Base-by-base conservation (phyloP, 1,140 invertebrate genomes). In the Drosophila kanapiae region DNA sequence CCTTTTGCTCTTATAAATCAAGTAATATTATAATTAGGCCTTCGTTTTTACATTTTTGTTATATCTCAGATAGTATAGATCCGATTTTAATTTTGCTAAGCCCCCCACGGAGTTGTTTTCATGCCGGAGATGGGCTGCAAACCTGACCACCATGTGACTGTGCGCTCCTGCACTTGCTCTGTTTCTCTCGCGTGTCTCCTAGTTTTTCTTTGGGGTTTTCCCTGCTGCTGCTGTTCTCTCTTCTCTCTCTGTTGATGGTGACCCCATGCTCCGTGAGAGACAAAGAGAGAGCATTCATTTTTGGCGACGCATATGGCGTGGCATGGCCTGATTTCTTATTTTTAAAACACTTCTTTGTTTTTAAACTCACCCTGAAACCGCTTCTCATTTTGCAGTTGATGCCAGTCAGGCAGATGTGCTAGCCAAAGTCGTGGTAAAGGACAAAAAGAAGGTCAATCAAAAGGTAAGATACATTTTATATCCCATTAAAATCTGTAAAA, bases 361-460 rank as follows among this genome's bases (percentile, higher is more conserved):
- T 70, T 18, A 9, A 38, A 27, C 53, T 51, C 27, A 75, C 53
- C 31, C 42, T 9, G 6, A 23, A 35, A 67, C 48, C 35, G 33
- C 62, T 54, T 70, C 10, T 75, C 33, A 48, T 23, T 23, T 68
- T 72, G 58, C 69, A 72, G 70, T 83, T 74, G 82, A 82, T 78
- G 88, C 76, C 57, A 75, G 69, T 49, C 78, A 67, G 64, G 71
- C 88, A 40, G 84, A 91, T 64, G 67, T 94, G 18, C 93, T 94
- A 35, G 93, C 95, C 56, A 93, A 94, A 51, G 94, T 94, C 83
- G 94, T 94, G 18, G 88, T 94, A 23, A 95, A 94, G 83, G 95
- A 95, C 83, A 94, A 94, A 84, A 94, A 94, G 93, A 95, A 94
- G 93, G 94, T 94, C 69, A 95, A 95, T 74, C 94, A 95, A 75